Base-by-base conservation (phyloP, 2,113 vertebrate genomes). In the Stegostoma tigrinum region DNA sequence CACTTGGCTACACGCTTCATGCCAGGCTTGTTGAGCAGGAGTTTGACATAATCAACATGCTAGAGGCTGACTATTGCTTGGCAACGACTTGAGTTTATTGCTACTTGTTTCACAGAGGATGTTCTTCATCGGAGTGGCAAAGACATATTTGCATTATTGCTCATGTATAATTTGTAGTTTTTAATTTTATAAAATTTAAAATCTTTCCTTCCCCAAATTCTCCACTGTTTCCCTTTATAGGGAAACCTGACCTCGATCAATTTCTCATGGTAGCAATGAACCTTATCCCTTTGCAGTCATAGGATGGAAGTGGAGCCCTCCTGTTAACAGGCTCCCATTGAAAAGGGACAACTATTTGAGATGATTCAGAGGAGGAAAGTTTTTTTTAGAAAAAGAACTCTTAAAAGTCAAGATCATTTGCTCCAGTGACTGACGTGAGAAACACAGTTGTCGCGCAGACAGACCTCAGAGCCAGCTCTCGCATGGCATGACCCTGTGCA, bases 11-110 rank as follows among this genome's bases (percentile, higher is more conserved):
- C 96, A 96, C 96, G 96, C 97, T 97, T 97, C 96, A 97, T 97
- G 97, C 97, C 97, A 96, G 94, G 96, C 97, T 97, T 97, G 97
- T 97, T 97, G 97, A 97, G 96, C 78, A 96, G 96, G 96, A 96
- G 96, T 87, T 96, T 90, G 96, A 97, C 96, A 97, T 97, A 96
- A 97, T 97, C 97, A 97, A 96, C 96, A 80, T 96, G 96, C 96
- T 96, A 96, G 96, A 55, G 86, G 14, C 7, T 89, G 86, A 55
- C 45, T 89, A 55, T 89, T 89, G 48, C 48, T 45, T 27, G 52
- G 86, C 48, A 55, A 87, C 85, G 30, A 45, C 38, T 83, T 42
- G 14, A 23, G 27, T 17, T 61, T 38, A 19, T 19, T 10, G 12
- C 2, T 89, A 55, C 80, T 85, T 30, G 27, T 55, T 89, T 55